These are phyloP conservation scores for Dromas ardeola DNA, from an alignment of 2,113 vertebrate species.

Conservation along the genomic window DNA sequence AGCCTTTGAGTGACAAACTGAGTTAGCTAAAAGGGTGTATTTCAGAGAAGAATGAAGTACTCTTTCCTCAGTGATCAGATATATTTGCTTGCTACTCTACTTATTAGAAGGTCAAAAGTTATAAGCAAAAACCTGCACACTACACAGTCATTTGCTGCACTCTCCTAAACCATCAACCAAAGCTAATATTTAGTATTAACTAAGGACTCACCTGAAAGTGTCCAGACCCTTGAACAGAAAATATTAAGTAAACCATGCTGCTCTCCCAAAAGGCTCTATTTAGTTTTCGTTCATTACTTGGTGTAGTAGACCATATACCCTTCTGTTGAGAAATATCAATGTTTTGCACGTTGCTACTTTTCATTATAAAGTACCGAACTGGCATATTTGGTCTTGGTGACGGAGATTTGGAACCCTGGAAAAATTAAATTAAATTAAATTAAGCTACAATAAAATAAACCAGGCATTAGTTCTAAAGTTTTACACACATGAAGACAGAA, in stretches of 20 bases:
- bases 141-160: neutral
- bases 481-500: neutral
- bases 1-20: neutral
- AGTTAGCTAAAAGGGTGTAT: neutral
- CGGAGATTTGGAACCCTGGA: slow-evolving; percentile 71
- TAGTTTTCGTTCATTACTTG: slow-evolving; percentile 86
- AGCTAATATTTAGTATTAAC: neutral
- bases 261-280: slow-evolving; percentile 85
- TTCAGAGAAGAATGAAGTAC: neutral
- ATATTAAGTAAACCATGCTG: slow-evolving; percentile 84
- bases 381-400: slow-evolving; percentile 71
- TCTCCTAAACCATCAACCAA: neutral
- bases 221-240: slow-evolving; percentile 93
- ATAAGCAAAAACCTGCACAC: neutral
- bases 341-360: slow-evolving; percentile 88
- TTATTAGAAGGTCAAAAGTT: neutral
- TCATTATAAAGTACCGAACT: slow-evolving; percentile 92
- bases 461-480: neutral
- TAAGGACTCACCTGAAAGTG: slow-evolving; percentile 87
- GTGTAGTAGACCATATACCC: slow-evolving; percentile 90
- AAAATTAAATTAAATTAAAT: neutral
- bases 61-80: neutral
- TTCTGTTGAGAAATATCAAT: slow-evolving; percentile 91
- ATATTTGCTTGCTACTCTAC: neutral
- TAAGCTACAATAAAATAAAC: neutral